phyloP scores from a whole-genome alignment of 2,113 vertebrate species.

The Phoxinus phoxinus region DNA sequence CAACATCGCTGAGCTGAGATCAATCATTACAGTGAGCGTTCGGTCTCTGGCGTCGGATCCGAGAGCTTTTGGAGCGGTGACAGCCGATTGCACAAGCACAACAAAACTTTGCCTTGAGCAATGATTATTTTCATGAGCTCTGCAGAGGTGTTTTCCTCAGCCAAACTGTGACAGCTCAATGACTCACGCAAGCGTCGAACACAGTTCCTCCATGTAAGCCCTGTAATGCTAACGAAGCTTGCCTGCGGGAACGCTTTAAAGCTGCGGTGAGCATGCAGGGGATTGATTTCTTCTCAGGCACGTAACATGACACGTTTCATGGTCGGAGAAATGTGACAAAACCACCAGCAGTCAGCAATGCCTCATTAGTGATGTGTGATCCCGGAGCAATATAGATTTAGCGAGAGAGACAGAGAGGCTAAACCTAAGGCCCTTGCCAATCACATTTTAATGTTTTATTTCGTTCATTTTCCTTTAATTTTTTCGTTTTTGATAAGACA shows the following conservation, averaged over 20 bases:
- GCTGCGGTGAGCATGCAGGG: conserved; percentile 56
- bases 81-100: conserved; percentile 62
- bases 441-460: conserved; percentile 18
- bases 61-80: conserved; percentile 36
- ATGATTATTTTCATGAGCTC: conserved; percentile 52
- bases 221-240: conserved; percentile 68
- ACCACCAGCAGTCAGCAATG: conserved; percentile 51
- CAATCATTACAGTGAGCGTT: not conserved
- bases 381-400: conserved; percentile 42
- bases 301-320: conserved; percentile 57
- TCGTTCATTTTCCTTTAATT: too few relatives aligned
- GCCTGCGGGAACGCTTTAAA: conserved; percentile 60
- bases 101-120: conserved; percentile 58
- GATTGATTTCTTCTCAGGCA: conserved; percentile 57
- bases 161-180: conserved; percentile 57
- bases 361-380: conserved; percentile 42
- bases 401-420: conserved; percentile 14
- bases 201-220: conserved; percentile 60
- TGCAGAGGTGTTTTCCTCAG: conserved; percentile 50
- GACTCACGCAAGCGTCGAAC: conserved; percentile 53
- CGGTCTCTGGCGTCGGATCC: not conserved
- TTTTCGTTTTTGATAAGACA: not conserved
- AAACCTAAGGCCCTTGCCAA: not conserved
- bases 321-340: conserved; percentile 63
- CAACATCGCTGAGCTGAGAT: not conserved